Base-by-base conservation (phyloP, 2,888 invertebrate species). In the Caradrina kadenii region DNA sequence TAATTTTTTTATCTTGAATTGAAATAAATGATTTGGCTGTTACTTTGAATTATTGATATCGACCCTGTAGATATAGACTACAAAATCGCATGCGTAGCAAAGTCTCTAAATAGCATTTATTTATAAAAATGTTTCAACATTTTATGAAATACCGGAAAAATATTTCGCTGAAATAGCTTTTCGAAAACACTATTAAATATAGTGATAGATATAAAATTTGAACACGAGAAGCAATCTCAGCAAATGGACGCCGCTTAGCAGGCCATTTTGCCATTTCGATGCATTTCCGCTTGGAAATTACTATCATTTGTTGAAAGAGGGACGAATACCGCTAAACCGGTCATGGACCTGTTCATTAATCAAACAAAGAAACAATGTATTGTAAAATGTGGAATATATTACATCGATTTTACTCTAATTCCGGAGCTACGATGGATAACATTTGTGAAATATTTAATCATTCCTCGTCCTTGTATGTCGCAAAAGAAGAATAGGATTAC, bases 231-330 rank as follows among this genome's bases (percentile, higher is more conserved):
- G 92, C 93, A 92, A 94, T 94, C 91, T 89, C 89, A 81, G 90
- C 88, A 92, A 94, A 94, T 94, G 91, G 93, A 86, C 85, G 87
- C 86, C 93, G 92, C 94, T 95, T 94, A 94, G 93, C 93, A 90
- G 91, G 90, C 93, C 92, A 94, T 94, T 94, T 92, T 90, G 91
- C 92, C 91, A 93, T 93, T 93, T 92, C 90, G 92, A 94, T 94
- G 95, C 95, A 94, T 94, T 95, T 94, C 94, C 94, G 91, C 84
- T 82, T 90, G 92, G 93, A 93, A 94, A 94, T 95, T 91, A 93
- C 94, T 93, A 92, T 91, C 93, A 94, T 95, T 94, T 93, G 91
- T 92, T 91, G 89, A 89, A 91, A 91, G 91, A 91, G 91, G 92
- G 91, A 90, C 89, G 90, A 90, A 89, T 85, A 87, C 89, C 89